A percentile compares a stretch with the other conserved stretches of the same genome.
phyloP scores from a whole-genome alignment of 2,797 vertebrate species.

The Florisuga fusca region DNA sequence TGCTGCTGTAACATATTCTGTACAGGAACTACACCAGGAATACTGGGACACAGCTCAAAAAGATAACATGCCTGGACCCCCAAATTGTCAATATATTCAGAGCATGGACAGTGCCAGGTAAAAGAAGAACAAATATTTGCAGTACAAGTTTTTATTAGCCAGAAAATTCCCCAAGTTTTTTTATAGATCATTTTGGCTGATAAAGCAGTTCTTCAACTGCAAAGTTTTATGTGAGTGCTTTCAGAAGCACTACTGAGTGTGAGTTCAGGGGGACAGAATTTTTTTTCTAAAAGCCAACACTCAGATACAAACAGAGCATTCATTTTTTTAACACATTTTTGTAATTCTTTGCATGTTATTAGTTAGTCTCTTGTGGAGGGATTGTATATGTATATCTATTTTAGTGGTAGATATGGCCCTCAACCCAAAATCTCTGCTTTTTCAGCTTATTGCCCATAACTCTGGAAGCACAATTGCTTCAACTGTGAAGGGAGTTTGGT shows the following conservation, averaged over 20 bases:
- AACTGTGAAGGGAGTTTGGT: background rate
- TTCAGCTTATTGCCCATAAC: background rate
- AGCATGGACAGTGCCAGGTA: background rate
- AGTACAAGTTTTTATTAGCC: background rate
- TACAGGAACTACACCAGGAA: background rate
- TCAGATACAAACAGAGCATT: background rate
- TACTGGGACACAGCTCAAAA: background rate
- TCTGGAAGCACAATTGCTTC: background rate
- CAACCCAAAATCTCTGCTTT: background rate
- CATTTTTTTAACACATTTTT: background rate
- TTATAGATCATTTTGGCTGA: background rate
- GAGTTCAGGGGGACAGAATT: background rate
- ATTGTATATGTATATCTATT: background rate
- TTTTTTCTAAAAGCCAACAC: background rate
- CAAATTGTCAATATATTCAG: background rate
- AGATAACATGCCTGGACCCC: background rate
- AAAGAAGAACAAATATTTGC: slow-evolving; percentile 35
- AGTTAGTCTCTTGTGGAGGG: background rate
- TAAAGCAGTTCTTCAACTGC: background rate
- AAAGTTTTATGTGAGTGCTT: background rate
- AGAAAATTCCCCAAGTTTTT: slow-evolving; percentile 3
- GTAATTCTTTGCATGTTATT: background rate
- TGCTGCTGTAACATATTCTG: background rate
- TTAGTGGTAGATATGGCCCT: background rate
- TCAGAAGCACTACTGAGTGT: background rate